Evolutionary conservation across 2,888 invertebrate genomes (phyloP), one percentile per base, ranked within the genome.

Genomic region (Lithodes maja): DNA sequence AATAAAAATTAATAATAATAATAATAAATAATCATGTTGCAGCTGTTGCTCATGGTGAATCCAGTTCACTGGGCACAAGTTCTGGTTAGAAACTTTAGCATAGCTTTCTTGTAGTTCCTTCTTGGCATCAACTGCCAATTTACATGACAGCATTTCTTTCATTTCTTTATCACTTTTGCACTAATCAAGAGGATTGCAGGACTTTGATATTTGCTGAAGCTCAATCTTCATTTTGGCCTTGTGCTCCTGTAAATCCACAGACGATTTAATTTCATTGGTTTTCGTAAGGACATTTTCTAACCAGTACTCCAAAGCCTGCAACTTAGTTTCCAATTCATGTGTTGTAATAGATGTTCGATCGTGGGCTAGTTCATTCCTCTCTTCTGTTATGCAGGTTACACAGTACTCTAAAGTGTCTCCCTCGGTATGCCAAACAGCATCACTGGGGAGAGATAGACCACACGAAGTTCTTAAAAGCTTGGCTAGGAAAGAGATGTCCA

Each of bases 311-410:
- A 85, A 5, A 49, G 15, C 52, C 3, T 78, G 12, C 17, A 85
- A n/a, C 15, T 33, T 78, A 3, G 49, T 33, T 12, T 78, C 7
- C 7, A 85, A 52, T 2, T 78, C 78, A 2, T 77, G n/a, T n/a
- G 15, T 78, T 50, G 55, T 61, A 12, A 85, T 33, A 33, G 3
- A 49, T 9, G 68, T 61, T 2, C 61, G n/a, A 9, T 85, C 75
- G 49, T 85, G 85, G 2, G 85, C 77, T 2, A 85, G 9, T 61
- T 78, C 61, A 50, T 85, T 85, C 12, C 85, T 77, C 52, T 50
- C 68, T 9, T 78, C 78, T 50, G 50, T 85, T 1, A 85, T 7
- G n/a, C 53, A 15, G 17, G 61, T 52, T 7, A 85, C 49, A 75
- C n/a, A 55, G n/a, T 77, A 85, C 55, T 85, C 85, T 50, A 85